Evolutionary conservation across 2,888 invertebrate species (phyloP).

Genomic region (Idaea dimidiata): DNA sequence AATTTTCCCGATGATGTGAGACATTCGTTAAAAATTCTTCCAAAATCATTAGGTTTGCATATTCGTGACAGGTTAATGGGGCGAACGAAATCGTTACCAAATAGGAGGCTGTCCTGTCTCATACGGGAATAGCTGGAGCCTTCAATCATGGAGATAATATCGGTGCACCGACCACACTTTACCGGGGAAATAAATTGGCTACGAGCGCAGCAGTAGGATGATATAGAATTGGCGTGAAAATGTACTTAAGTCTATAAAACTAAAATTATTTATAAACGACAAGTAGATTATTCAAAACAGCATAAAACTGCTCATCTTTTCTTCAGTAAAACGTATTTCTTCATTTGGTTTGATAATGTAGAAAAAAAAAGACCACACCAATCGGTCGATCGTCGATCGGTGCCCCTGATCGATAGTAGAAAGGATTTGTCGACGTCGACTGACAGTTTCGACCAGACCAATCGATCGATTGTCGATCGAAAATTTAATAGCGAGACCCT

Average conservation of each 20-base stretch:
- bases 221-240: conserved; percentile 9
- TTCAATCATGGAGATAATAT: conserved; percentile 34
- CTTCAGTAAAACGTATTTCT: background rate
- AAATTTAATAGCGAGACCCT: too few relatives aligned
- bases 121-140: conserved; percentile 16
- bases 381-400: too few relatives aligned
- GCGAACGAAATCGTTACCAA: background rate
- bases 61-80: conserved; percentile 5
- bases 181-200: conserved; percentile 37
- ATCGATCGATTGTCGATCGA: too few relatives aligned
- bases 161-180: conserved; percentile 37
- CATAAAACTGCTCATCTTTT: background rate
- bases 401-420: too few relatives aligned
- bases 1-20: background rate
- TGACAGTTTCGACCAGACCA: too few relatives aligned
- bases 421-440: too few relatives aligned
- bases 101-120: background rate
- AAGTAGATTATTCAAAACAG: too few relatives aligned
- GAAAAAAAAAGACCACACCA: too few relatives aligned
- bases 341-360: too few relatives aligned
- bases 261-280: too few relatives aligned
- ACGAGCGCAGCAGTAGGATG: conserved; percentile 28
- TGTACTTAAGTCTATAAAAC: too few relatives aligned
- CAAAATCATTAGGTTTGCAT: conserved; percentile 2
- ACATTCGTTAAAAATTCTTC: background rate